These are phyloP conservation scores for Coelopa frigida DNA, from an alignment of 1,140 invertebrate genomes.

Conservation along the genomic window DNA sequence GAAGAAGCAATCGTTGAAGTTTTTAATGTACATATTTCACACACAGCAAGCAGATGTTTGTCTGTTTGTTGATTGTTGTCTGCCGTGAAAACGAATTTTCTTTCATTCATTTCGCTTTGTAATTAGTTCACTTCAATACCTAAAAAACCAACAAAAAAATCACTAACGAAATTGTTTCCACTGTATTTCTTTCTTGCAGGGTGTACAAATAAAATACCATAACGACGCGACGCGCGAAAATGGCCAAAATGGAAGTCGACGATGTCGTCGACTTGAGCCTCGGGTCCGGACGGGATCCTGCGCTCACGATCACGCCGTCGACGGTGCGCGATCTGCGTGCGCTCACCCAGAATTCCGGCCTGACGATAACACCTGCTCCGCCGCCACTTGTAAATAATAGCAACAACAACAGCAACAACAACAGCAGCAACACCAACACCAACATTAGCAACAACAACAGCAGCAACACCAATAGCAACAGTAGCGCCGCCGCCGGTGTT, in stretches of 20 bases:
- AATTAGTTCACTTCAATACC: too few relatives aligned
- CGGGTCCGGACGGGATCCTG: slow-evolving; percentile 43
- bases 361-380: slow-evolving; percentile 40
- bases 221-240: slow-evolving; percentile 44
- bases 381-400: too few relatives aligned
- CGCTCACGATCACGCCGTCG: slow-evolving; percentile 38
- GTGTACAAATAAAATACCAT: too few relatives aligned
- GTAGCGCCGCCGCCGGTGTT: slow-evolving; percentile 9
- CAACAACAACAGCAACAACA: not conserved
- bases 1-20: too few relatives aligned
- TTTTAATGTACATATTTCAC: too few relatives aligned
- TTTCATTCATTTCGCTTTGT: too few relatives aligned
- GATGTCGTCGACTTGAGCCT: slow-evolving; percentile 54
- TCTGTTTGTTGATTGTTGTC: too few relatives aligned
- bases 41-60: too few relatives aligned
- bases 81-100: too few relatives aligned
- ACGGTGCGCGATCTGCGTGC: slow-evolving; percentile 35
- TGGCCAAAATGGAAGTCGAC: slow-evolving; percentile 58
- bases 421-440: slow-evolving; percentile 11
- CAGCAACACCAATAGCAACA: slow-evolving; percentile 12
- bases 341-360: slow-evolving; percentile 33
- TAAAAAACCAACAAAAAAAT: too few relatives aligned
- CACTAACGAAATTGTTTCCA: too few relatives aligned
- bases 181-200: too few relatives aligned
- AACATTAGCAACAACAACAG: slow-evolving; percentile 12